Base-by-base conservation (phyloP, 1,140 invertebrate genomes). In the Bactericera cockerelli region DNA sequence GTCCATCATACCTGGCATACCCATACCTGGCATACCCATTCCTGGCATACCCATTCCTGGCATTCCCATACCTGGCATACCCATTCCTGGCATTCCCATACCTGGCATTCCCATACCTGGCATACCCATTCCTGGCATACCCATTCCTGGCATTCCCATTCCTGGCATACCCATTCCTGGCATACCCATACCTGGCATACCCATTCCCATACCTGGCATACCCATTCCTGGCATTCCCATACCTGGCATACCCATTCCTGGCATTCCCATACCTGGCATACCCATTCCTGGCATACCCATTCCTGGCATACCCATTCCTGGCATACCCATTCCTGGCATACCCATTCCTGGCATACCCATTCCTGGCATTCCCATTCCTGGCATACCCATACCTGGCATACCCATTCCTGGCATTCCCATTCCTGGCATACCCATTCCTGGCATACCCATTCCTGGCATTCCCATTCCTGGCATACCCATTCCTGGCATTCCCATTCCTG, bases 281-380 rank as follows among this genome's bases (percentile, higher is more conserved):
- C 42, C 42, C 42, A 49, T 49, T 16, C 22, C n/a, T n/a, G n/a
- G 4, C 42, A 49, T 49, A 10, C 42, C 42, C n/a, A n/a, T 4
- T 19, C 8, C 8, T 8, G n/a, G 4, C n/a, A 3, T n/a, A 19
- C 42, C 42, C 42, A 49, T 49, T 19, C n/a, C n/a, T 8, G n/a
- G 4, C 42, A 49, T 49, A 31, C 28, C 28, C 28, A 31, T 31
- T 31, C 28, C 28, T 14, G 38, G 33, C 38, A 54, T 53, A 19
- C 42, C 42, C 42, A 49, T 49, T 22, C n/a, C n/a, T n/a, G n/a
- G 4, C 42, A 49, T 49, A 19, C 42, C 42, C 42, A 49, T 49
- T 22, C n/a, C n/a, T n/a, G n/a, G 3, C 42, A 49, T 49, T 6
- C 42, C 42, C 42, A 49, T 49, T 22, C n/a, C n/a, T n/a, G n/a